phyloP scores from a whole-genome alignment of 2,888 invertebrate genomes.

The Hybos culiciformis region DNA sequence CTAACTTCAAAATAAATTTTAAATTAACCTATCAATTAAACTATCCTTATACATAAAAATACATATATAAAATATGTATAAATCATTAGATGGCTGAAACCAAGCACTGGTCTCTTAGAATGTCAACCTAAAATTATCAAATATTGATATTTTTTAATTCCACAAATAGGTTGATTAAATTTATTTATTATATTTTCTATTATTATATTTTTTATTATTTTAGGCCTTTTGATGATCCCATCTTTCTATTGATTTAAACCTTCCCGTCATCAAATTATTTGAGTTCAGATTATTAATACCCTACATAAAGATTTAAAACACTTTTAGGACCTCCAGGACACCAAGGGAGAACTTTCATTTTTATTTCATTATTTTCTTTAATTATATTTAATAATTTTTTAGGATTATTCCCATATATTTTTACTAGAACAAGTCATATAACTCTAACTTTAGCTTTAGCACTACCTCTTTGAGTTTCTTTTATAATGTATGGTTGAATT shows the following conservation, averaged over 20 bases:
- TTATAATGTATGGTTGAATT: slow-evolving; percentile 51
- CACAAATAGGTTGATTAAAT: slow-evolving; percentile 47
- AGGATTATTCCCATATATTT: slow-evolving; percentile 57
- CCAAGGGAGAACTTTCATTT: slow-evolving; percentile 41
- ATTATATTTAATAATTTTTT: slow-evolving; percentile 54
- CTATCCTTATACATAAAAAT: no score
- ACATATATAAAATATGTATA: no score
- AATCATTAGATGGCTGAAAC: slow-evolving; percentile 52
- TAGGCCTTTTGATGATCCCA: slow-evolving; percentile 39
- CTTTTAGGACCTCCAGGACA: slow-evolving; percentile 36
- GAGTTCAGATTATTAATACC: slow-evolving; percentile 37
- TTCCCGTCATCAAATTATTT: slow-evolving; percentile 38
- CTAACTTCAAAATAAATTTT: no score
- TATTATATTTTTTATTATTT: slow-evolving; percentile 46
- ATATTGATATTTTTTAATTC: slow-evolving; percentile 48
- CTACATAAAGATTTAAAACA: slow-evolving; percentile 45
- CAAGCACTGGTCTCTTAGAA: slow-evolving; percentile 56
- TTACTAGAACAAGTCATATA: slow-evolving; percentile 53
- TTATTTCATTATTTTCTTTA: slow-evolving; percentile 43
- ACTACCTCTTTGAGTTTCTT: slow-evolving; percentile 47
- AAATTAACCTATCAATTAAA: no score
- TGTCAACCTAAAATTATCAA: slow-evolving; percentile 55
- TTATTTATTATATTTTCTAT: slow-evolving; percentile 37
- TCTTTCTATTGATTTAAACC: slow-evolving; percentile 42
- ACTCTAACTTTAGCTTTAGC: slow-evolving; percentile 44